phyloP scores from a whole-genome alignment of 2,797 vertebrate species.

The Lophura swinhoii region DNA sequence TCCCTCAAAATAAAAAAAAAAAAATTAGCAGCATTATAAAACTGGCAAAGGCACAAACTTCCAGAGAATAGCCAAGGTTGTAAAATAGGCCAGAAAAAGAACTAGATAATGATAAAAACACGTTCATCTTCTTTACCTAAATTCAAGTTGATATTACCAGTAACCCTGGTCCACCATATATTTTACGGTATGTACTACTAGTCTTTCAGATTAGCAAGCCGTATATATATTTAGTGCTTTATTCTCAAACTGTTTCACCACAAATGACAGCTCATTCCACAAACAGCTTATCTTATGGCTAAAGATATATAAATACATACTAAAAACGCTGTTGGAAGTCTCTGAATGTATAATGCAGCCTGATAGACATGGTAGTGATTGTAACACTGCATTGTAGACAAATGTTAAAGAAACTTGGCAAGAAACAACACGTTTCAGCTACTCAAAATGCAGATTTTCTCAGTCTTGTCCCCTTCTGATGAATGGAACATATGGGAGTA shows the following conservation, averaged over 20 bases:
- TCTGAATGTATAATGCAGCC: slow-evolving; percentile 67
- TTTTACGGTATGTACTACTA: slow-evolving; percentile 28
- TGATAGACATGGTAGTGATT: slow-evolving; percentile 70
- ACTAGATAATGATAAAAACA: background rate
- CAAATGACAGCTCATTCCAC: slow-evolving; percentile 74
- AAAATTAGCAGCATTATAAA: background rate
- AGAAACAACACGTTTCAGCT: slow-evolving; percentile 60
- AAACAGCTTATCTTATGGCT: slow-evolving; percentile 73
- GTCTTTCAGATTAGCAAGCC: slow-evolving; percentile 57
- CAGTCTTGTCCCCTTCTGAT: slow-evolving; percentile 71
- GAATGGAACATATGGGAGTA: slow-evolving; percentile 76
- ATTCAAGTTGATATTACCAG: slow-evolving; percentile 34
- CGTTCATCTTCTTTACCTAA: slow-evolving; percentile 23
- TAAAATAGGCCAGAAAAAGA: slow-evolving; percentile 15
- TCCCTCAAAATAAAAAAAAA: background rate
- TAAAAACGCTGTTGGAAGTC: slow-evolving; percentile 69
- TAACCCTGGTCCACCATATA: background rate
- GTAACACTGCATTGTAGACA: slow-evolving; percentile 69
- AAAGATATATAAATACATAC: slow-evolving; percentile 75
- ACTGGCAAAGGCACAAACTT: slow-evolving; percentile 5
- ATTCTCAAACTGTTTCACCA: slow-evolving; percentile 69
- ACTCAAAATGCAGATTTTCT: slow-evolving; percentile 74
- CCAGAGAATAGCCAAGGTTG: background rate
- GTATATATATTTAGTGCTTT: slow-evolving; percentile 64
- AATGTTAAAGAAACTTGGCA: slow-evolving; percentile 73